Evolutionary conservation across 1,140 invertebrate genomes (phyloP).

Genomic region (Drosophila novamexicana): DNA sequence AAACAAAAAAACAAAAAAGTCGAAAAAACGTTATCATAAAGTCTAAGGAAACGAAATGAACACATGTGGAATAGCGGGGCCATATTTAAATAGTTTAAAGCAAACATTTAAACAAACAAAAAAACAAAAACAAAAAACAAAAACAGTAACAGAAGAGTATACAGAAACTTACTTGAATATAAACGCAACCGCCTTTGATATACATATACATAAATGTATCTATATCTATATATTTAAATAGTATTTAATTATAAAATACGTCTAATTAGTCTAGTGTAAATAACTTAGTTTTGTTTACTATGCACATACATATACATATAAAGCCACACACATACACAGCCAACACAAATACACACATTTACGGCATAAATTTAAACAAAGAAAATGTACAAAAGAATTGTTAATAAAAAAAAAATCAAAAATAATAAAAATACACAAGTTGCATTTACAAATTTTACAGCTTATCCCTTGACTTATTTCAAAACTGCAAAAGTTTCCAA

Average conservation of each 20-base stretch:
- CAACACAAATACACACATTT: constrained; percentile 55
- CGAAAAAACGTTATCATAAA: constrained; percentile 71
- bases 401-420: constrained; percentile 75
- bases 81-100: constrained; percentile 83
- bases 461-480: neutral
- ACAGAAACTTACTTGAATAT: constrained; percentile 66
- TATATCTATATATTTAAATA: constrained; percentile 64
- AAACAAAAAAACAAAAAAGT: constrained; percentile 30
- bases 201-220: constrained; percentile 55
- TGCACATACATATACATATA: constrained; percentile 51
- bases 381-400: constrained; percentile 78
- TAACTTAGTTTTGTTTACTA: constrained; percentile 80
- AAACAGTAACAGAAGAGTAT: constrained; percentile 47
- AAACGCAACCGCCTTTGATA: constrained; percentile 78
- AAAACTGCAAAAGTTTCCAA: neutral
- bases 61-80: constrained; percentile 84
- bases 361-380: constrained; percentile 72
- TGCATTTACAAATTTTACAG: constrained; percentile 51
- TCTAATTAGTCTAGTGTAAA: constrained; percentile 69
- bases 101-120: constrained; percentile 41
- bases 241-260: constrained; percentile 62
- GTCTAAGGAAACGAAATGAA: constrained; percentile 67
- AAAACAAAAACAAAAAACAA: constrained; percentile 43
- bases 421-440: constrained; percentile 47
- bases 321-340: constrained; percentile 39